Percentiles rank a stretch among this genome's conserved stretches.
Conservation (phyloP, 2,113 vertebrate genomes). For the Canis aureus region DNA sequence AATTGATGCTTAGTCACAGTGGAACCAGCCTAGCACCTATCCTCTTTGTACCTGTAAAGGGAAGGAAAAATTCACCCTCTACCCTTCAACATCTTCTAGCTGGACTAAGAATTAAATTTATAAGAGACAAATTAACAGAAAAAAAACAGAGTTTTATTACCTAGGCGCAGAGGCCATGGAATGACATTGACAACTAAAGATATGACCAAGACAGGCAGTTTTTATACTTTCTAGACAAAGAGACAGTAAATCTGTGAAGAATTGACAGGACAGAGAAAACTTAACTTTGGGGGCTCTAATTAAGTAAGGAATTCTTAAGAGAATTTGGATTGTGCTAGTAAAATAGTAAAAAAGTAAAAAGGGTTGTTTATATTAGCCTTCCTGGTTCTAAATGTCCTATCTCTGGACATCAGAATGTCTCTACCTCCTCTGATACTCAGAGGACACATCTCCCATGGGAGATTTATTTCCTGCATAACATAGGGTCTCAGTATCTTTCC, state of each 20-base stretch:
- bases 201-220: not conserved
- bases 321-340: not conserved
- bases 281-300: not conserved
- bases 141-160: not conserved
- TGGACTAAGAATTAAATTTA: not conserved
- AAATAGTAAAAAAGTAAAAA: not conserved
- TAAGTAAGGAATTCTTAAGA: not conserved
- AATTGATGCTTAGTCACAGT: not conserved
- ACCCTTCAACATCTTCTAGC: not conserved
- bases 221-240: not conserved
- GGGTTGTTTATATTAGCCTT: not conserved
- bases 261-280: not conserved
- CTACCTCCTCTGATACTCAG: not conserved
- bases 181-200: not conserved
- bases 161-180: not conserved
- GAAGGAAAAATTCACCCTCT: not conserved
- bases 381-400: not conserved
- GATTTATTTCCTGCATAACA: not conserved
- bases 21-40: not conserved
- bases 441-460: not conserved
- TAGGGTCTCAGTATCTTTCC: not conserved
- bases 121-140: not conserved
- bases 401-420: not conserved
- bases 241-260: not conserved
- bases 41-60: not conserved